These are phyloP conservation scores for Megaceryle torquata DNA, from an alignment of 2,113 vertebrate species.

Conservation along the genomic window DNA sequence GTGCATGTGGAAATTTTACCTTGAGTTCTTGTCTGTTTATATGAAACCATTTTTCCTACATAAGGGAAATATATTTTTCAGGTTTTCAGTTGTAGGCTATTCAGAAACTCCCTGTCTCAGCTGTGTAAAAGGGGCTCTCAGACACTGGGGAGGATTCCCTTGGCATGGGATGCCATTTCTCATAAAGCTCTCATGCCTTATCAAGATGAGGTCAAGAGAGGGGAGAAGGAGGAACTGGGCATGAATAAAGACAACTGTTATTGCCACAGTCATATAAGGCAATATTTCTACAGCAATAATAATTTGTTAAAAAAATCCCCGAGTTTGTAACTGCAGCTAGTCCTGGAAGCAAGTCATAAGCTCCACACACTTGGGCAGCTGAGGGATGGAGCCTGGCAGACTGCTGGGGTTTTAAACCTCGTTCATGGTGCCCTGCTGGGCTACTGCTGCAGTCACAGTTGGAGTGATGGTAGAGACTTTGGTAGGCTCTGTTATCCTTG, in stretches of 20 bases:
- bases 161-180: not conserved
- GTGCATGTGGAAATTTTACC: not conserved
- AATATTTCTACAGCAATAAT: not conserved
- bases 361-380: accelerated
- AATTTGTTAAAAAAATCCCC: not conserved
- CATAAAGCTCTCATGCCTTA: not conserved
- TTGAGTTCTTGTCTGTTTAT: not conserved
- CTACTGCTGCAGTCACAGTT: not conserved
- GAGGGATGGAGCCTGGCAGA: not conserved
- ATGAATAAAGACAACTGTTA: not conserved
- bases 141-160: not conserved
- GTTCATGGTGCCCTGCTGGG: accelerated
- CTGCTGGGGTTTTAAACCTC: not conserved
- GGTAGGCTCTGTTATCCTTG: not conserved
- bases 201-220: not conserved
- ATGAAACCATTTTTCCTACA: not conserved
- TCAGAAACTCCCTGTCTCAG: not conserved
- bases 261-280: accelerated
- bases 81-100: not conserved
- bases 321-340: not conserved
- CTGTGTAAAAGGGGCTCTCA: not conserved
- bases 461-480: not conserved
- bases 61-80: not conserved
- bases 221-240: not conserved
- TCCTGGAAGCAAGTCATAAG: not conserved